Evolutionary conservation across 2,888 invertebrate species (phyloP).

Genomic region (Platycnemis pennipes): DNA sequence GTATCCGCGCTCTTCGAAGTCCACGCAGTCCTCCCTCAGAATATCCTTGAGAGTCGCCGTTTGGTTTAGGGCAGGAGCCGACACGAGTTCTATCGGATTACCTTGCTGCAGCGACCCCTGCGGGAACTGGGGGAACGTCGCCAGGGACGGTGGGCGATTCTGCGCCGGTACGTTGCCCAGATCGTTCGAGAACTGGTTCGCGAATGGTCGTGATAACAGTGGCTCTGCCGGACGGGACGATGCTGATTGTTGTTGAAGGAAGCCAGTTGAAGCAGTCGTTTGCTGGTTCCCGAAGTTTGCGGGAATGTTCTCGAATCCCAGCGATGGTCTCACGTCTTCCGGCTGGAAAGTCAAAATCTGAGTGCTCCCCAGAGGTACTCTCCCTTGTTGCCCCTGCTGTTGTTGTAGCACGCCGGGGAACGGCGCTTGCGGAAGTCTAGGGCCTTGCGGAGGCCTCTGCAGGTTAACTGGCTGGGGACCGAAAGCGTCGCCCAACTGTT

Average conservation of each 20-base stretch:
- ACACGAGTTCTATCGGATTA: neutral
- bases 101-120: neutral
- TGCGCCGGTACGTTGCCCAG: neutral
- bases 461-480: neutral
- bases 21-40: constrained; percentile 72
- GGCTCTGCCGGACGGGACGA: neutral
- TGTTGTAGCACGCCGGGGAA: neutral
- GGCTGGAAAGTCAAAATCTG: constrained; percentile 12
- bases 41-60: constrained; percentile 72
- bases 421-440: neutral
- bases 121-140: neutral
- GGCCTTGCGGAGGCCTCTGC: neutral
- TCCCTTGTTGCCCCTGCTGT: neutral
- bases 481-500: neutral
- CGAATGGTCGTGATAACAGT: neutral
- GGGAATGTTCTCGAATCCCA: neutral
- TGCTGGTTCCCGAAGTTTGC: neutral
- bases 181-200: neutral
- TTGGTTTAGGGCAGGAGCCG: constrained; percentile 29
- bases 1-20: constrained; percentile 72
- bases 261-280: neutral
- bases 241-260: neutral
- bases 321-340: neutral
- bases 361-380: neutral
- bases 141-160: neutral